phyloP scores from a whole-genome alignment of 2,797 vertebrate genomes.

The Fistularia tabacaria region DNA sequence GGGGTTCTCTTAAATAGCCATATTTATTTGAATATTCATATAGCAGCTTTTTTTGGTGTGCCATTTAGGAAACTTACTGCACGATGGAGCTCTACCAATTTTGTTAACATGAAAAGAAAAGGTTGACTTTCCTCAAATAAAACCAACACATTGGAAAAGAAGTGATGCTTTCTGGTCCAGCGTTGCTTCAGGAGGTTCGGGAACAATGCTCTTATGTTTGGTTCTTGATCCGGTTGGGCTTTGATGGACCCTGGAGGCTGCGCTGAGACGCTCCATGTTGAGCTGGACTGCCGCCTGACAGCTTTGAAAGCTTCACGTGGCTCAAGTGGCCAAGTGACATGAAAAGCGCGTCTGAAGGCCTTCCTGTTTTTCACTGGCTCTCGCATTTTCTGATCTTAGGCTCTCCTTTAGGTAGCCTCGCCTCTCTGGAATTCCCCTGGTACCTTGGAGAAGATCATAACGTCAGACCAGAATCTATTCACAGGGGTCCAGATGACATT shows the following conservation, averaged over 20 bases:
- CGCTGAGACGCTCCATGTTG: conserved; percentile 18
- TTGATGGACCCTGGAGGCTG: conserved; percentile 29
- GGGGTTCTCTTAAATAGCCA: no score
- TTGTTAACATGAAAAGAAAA: no score
- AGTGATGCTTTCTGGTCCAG: conserved; percentile 16
- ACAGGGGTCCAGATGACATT: conserved; percentile 15
- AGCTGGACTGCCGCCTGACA: neutral
- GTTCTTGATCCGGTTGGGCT: conserved; percentile 46
- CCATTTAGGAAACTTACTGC: no score
- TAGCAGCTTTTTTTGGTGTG: no score
- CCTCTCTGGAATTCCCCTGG: no score
- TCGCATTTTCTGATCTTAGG: no score
- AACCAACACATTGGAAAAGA: conserved; percentile 4
- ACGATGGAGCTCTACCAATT: no score
- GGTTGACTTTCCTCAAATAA: no score
- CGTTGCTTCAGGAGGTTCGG: conserved; percentile 30
- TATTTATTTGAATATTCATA: no score
- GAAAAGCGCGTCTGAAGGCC: conserved; percentile 17
- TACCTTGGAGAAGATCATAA: no score
- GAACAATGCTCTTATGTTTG: conserved; percentile 21
- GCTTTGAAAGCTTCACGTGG: conserved; percentile 8
- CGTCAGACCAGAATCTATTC: no score
- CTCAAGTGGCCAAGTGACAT: conserved; percentile 16
- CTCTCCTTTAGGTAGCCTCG: conserved; percentile 2
- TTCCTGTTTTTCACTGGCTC: neutral